phyloP scores from a whole-genome alignment of 2,797 vertebrate species.

The Pipistrellus kuhlii region DNA sequence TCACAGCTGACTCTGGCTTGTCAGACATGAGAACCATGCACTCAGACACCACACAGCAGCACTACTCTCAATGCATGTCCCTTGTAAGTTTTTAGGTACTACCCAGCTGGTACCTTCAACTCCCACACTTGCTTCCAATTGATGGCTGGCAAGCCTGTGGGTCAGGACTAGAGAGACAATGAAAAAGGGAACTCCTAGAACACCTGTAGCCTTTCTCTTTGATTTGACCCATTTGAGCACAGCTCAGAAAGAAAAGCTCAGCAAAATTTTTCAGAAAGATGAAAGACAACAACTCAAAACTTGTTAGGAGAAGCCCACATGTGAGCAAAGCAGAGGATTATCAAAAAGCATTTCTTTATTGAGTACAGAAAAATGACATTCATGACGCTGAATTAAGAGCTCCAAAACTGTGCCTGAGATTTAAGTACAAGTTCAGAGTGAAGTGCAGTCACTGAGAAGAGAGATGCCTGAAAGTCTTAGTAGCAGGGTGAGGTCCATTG shows the following conservation, averaged over 20 bases:
- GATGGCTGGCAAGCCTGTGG: background rate
- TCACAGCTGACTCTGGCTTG: background rate
- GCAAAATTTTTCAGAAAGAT: background rate
- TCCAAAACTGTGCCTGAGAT: background rate
- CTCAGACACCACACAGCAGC: background rate
- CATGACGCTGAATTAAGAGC: background rate
- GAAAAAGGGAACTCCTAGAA: background rate
- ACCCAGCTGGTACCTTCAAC: no score
- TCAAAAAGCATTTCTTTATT: background rate
- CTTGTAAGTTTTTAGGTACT: background rate
- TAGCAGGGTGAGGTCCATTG: background rate
- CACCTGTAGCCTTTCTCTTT: background rate
- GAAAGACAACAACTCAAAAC: background rate
- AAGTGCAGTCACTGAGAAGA: background rate
- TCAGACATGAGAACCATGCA: rapidly evolving
- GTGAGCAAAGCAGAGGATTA: background rate
- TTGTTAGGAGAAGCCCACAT: background rate
- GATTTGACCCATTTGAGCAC: background rate
- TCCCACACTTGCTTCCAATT: rapidly evolving
- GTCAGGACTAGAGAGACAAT: background rate
- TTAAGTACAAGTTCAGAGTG: background rate
- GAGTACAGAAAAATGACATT: background rate
- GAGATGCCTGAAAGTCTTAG: background rate
- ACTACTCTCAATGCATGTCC: rapidly evolving
- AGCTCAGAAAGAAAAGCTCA: background rate